These are phyloP conservation scores for Tokudaia muenninki DNA, from an alignment of 2,797 vertebrate genomes.

Conservation along the genomic window DNA sequence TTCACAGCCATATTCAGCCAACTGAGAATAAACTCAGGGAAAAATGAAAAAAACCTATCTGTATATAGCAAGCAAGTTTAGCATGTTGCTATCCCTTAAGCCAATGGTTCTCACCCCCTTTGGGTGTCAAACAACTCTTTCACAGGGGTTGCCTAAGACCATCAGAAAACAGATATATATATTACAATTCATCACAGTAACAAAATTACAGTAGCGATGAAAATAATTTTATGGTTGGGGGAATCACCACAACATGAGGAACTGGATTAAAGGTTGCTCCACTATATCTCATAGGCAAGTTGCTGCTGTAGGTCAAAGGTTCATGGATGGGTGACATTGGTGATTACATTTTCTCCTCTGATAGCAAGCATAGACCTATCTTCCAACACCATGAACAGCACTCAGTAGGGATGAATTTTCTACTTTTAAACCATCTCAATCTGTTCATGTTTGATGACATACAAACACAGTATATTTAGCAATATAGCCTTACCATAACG, in stretches of 20 bases:
- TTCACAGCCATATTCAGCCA: not conserved
- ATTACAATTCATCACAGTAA: not conserved
- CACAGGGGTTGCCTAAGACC: not conserved
- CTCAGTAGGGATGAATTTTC: not conserved
- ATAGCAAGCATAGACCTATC: too few relatives aligned
- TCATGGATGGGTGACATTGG: not conserved
- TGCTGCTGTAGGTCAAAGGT: not conserved
- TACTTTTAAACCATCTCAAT: not conserved
- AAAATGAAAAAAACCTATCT: not conserved
- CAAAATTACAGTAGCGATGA: not conserved
- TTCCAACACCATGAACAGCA: not conserved
- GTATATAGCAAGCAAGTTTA: not conserved
- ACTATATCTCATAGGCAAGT: not conserved
- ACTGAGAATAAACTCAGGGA: not conserved
- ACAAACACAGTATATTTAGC: not conserved
- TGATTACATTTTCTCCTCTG: not conserved
- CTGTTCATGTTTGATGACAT: not conserved
- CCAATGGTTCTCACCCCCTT: not conserved
- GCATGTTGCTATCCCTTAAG: not conserved
- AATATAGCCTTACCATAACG: not conserved
- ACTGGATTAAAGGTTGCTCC: not conserved
- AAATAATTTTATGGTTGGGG: not conserved
- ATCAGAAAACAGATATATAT: not conserved
- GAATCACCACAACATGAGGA: not conserved
- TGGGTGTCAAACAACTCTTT: not conserved